Base-by-base conservation (phyloP, 1,140 invertebrate genomes). In the Gonatopus flavifemur region DNA sequence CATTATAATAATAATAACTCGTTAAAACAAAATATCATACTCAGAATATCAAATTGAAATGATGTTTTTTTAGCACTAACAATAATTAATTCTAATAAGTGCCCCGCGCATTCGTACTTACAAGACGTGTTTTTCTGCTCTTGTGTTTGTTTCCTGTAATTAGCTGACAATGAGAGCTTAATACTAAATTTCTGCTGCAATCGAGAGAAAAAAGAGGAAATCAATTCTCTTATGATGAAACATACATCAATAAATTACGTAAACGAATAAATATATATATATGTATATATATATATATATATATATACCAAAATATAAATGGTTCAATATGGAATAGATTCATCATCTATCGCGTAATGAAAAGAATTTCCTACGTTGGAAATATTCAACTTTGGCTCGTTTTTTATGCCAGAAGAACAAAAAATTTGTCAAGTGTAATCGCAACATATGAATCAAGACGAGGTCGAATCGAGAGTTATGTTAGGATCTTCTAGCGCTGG, bases 211-310 rank as follows among this genome's bases (percentile, higher is more conserved):
- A 52, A 32, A 40, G 47, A 58, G 62, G 55, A 52, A 45, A 31
- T 31, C 19, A 62, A 59, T 57, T 55, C 44, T 55, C 55, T 52
- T 55, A 58, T 58, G 59, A 64, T 64, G 58, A 58, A 68, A 69
- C 61, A 58, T 71, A 72, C 55, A 71, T 66, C 62, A 76, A 76
- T 76, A 76, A 76, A 74, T 76, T 76, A 76, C 52, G 53, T 67
- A 64, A 68, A 62, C 55, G 66, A 70, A 74, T 71, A 74, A 73
- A 71, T 70, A 73, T 70, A 65, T 74, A 72, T n/a, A 71, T 70
- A 73, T 70, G 64, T 74, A 72, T 76, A 76, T 52, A 52, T 67
- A 64, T 67, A 62, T 56, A 64, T 69, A 74, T 71, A 74, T 72
- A 71, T 70, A 73, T 70, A 65, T 74, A 72, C 70, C 67, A 69